phyloP scores from a whole-genome alignment of 2,113 vertebrate genomes.

The Caranx ignobilis region DNA sequence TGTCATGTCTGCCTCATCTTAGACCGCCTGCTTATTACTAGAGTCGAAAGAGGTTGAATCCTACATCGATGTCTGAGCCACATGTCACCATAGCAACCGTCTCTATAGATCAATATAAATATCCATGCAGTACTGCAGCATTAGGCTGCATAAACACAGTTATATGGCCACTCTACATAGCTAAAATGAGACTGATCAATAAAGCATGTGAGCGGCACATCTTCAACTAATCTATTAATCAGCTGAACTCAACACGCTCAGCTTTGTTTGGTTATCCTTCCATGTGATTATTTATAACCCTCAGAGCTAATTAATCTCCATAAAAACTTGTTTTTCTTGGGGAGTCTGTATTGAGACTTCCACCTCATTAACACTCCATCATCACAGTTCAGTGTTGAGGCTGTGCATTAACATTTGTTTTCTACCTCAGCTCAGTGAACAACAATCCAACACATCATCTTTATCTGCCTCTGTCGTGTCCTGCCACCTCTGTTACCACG shows the following conservation, averaged over 20 bases:
- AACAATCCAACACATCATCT: constrained; percentile 6
- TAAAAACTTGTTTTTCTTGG: neutral
- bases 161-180: neutral
- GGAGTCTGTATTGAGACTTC: neutral
- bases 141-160: neutral
- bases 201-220: neutral
- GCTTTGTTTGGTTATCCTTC: neutral
- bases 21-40: neutral
- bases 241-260: neutral
- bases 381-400: neutral
- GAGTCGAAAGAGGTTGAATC: neutral
- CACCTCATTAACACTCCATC: neutral
- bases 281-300: neutral
- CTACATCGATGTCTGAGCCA: neutral
- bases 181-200: too few species aligned
- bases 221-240: neutral
- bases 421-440: neutral
- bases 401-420: neutral
- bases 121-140: neutral
- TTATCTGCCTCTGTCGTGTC: neutral
- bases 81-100: constrained; percentile 12
- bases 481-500: constrained; percentile 69
- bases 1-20: too few species aligned
- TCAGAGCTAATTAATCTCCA: neutral
- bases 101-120: neutral